These are phyloP conservation scores for Poeciliopsis paucimaculata DNA, from an alignment of 2,797 vertebrate species.

Conservation along the genomic window DNA sequence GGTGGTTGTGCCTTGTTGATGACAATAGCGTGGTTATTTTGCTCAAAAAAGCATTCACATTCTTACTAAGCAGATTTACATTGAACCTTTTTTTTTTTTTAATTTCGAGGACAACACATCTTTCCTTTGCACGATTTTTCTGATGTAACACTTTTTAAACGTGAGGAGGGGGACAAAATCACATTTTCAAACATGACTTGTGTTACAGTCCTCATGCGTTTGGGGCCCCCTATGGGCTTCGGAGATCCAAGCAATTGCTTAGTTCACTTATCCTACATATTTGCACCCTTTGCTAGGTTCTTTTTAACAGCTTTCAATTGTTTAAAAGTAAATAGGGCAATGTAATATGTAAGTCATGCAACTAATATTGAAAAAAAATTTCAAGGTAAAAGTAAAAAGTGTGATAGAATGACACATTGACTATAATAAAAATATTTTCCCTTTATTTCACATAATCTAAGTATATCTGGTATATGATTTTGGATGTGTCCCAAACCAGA, in stretches of 20 bases:
- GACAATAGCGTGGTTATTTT: not conserved
- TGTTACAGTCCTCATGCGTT: not conserved
- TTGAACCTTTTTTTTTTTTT: not conserved
- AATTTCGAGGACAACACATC: not conserved
- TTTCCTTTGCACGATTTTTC: not conserved
- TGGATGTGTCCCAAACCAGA: not conserved
- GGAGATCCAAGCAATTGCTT: not conserved
- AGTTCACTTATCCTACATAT: not conserved
- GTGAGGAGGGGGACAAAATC: not conserved
- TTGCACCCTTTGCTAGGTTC: not conserved
- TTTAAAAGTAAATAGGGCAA: not conserved
- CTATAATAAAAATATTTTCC: not conserved
- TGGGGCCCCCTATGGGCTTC: not conserved
- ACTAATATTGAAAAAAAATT: not conserved
- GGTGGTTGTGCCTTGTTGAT: not conserved
- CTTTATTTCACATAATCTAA: not conserved
- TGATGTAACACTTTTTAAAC: not conserved
- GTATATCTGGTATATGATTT: no score
- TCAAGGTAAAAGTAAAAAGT: not conserved
- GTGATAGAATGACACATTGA: not conserved
- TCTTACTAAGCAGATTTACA: not conserved
- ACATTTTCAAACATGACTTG: not conserved
- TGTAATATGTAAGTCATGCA: not conserved
- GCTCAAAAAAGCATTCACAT: not conserved
- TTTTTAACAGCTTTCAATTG: not conserved